Evolutionary conservation across 2,888 invertebrate species (phyloP), one percentile per base, ranked within the genome.

Genomic region (Brachyptera risi): DNA sequence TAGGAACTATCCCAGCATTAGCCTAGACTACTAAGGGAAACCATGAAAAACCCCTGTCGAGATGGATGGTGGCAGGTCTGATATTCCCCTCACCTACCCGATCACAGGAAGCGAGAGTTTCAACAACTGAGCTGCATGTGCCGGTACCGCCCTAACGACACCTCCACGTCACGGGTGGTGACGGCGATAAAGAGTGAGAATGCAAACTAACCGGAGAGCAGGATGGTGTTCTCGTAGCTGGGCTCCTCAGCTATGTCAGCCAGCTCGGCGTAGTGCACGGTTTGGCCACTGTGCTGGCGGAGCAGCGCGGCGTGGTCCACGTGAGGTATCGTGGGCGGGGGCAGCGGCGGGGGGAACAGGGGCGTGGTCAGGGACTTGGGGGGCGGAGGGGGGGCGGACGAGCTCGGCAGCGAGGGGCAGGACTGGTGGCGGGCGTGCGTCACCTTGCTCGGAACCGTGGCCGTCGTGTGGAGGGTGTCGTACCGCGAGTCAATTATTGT

Each of bases 181-280:
- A n/a, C n/a, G n/a, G n/a, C n/a, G n/a, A n/a, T n/a, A n/a, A n/a
- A n/a, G n/a, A n/a, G n/a, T n/a, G n/a, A n/a, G n/a, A n/a, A n/a
- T n/a, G n/a, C n/a, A n/a, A 69, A 72, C 40, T 73, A 73, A 66
- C 78, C 77, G 56, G 78, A 75, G 59, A 76, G 74, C 58, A 77
- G 75, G 60, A 76, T 74, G 42, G 80, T 79, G 67, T 80, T 80
- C 65, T 80, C 80, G 66, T 80, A 80, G 67, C 77, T 78, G 38
- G 79, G 80, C 63, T 79, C 79, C 66, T 77, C 76, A 0, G 70
- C 66, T 38, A 70, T 69, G 40, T 74, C 73, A 37, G 68, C 68
- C 19, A 71, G 66, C 56, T 71, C 71, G 15, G 70, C 68, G 44
- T 69, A 70, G 44, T 69, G 64, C 5, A 65, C 42, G 19, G 64